Evolutionary conservation across 2,888 invertebrate genomes (phyloP), one percentile per base, ranked within the genome.

Genomic region (Conistra vaccinii): DNA sequence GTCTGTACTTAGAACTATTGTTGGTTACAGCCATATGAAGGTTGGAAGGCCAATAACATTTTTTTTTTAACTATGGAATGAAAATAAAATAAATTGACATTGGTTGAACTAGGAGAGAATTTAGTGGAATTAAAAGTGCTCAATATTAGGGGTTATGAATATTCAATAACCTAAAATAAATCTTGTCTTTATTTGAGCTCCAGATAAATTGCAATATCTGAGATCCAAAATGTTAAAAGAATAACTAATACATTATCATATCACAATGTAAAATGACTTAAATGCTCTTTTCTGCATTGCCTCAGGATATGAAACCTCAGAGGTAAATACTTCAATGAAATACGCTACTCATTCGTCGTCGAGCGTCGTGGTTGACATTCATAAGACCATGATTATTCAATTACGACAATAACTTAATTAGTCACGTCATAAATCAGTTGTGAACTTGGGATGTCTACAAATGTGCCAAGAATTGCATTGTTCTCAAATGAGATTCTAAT

Each of bases 371-470:
- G 23, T 9, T 42, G 32, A 10, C 48, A 42, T 60, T 68, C n/a
- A 42, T 26, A 32, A 73, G 7, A 32, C 51, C 39, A 17, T 23
- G 4, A 32, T 45, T 17, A 39, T 35, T 58, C 26, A 77, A 63
- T 63, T 53, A 61, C 5, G 12, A 63, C 57, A 58, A 9, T 73
- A 45, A 48, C 26, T 77, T 65, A 66, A 74, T 69, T 32, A 57
- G 32, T 74, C 78, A 65, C 48, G 58, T 63, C 57, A 32, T 39
- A 53, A 61, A 61, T 71, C 55, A 69, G n/a, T 29, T 55, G 32
- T 78, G 72, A 82, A 80, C 80, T 78, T 80, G 82, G 66, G 55
- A 26, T 61, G 81, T 79, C 65, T 29, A 57, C 63, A 35, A 42
- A 82, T 23, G 69, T 35, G 53, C 58, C 67, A 67, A 73, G 53